Percentiles rank a stretch among this genome's conserved stretches.
These are phyloP conservation scores for Edolisoma coerulescens DNA, from an alignment of 2,113 vertebrate species.

Conservation along the genomic window DNA sequence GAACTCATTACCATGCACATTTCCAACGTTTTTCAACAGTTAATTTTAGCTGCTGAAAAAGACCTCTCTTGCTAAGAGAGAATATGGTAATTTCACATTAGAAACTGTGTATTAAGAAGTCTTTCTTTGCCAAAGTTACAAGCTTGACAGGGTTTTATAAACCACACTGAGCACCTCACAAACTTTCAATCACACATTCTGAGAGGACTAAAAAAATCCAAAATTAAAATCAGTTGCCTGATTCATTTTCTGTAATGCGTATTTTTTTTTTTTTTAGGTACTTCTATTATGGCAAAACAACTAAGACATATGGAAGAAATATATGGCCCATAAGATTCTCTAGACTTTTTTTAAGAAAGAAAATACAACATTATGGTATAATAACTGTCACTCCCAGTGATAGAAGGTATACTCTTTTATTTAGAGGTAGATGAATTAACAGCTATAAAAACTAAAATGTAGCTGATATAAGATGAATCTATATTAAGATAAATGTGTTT, in stretches of 20 bases:
- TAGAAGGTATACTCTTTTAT: not conserved
- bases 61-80: slow-evolving; percentile 54
- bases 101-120: slow-evolving; percentile 62
- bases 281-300: not conserved
- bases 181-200: slow-evolving; percentile 58
- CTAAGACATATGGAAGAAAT: slow-evolving; percentile 4
- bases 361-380: not conserved
- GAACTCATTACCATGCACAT: slow-evolving; percentile 61
- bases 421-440: not conserved
- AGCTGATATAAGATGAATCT: not conserved
- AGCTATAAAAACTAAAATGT: not conserved
- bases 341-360: not conserved
- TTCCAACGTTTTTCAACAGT: slow-evolving; percentile 67
- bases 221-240: slow-evolving; percentile 42
- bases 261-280: not conserved
- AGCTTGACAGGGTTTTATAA: slow-evolving; percentile 63
- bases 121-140: slow-evolving; percentile 64
- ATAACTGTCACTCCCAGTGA: not conserved
- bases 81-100: slow-evolving; percentile 66
- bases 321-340: not conserved
- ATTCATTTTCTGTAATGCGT: not conserved
- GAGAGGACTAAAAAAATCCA: slow-evolving; percentile 47
- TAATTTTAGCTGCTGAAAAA: slow-evolving; percentile 69
- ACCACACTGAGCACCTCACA: slow-evolving; percentile 48
- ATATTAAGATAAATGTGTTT: not conserved